phyloP scores from a whole-genome alignment of 2,888 invertebrate species.

The Muscina levida region DNA sequence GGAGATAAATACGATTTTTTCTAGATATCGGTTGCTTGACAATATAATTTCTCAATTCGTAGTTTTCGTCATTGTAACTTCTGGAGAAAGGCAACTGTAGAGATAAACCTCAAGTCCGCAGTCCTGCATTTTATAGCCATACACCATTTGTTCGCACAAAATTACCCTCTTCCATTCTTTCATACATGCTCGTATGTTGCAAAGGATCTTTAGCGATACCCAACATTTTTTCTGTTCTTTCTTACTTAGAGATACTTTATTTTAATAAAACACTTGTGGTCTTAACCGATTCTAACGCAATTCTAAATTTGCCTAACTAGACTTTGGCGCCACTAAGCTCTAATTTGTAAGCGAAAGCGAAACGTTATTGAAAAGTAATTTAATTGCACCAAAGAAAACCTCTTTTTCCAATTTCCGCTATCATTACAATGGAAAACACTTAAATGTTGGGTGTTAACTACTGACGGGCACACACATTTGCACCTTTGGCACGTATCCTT shows the following conservation, averaged over 20 bases:
- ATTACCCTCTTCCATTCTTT: slow-evolving; percentile 82
- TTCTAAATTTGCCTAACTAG: slow-evolving; percentile 48
- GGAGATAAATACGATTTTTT: slow-evolving; percentile 6
- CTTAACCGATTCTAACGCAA: slow-evolving; percentile 39
- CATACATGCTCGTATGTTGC: slow-evolving; percentile 85
- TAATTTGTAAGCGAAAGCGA: slow-evolving; percentile 12
- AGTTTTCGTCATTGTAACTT: too few species aligned
- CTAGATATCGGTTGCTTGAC: too few species aligned
- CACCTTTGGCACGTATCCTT: slow-evolving; percentile 52
- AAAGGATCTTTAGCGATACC: slow-evolving; percentile 80
- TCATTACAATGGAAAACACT: slow-evolving; percentile 58
- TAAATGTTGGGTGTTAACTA: slow-evolving; percentile 31
- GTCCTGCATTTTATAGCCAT: too few species aligned
- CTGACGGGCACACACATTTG: slow-evolving; percentile 35
- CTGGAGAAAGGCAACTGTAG: too few species aligned
- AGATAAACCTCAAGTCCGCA: too few species aligned
- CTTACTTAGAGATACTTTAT: background rate
- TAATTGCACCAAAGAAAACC: slow-evolving; percentile 37
- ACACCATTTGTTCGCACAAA: too few species aligned
- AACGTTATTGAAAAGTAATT: slow-evolving; percentile 60
- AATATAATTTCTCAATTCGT: too few species aligned
- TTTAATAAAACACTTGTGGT: slow-evolving; percentile 54
- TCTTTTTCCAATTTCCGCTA: slow-evolving; percentile 57
- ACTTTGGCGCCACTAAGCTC: slow-evolving; percentile 31
- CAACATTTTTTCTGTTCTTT: slow-evolving; percentile 74